Percentiles rank a stretch among this genome's conserved stretches.
Evolutionary conservation across 37 sponge, comb jelly and placozoan species (phyloP).

Genomic region (Haliclona indistincta): DNA sequence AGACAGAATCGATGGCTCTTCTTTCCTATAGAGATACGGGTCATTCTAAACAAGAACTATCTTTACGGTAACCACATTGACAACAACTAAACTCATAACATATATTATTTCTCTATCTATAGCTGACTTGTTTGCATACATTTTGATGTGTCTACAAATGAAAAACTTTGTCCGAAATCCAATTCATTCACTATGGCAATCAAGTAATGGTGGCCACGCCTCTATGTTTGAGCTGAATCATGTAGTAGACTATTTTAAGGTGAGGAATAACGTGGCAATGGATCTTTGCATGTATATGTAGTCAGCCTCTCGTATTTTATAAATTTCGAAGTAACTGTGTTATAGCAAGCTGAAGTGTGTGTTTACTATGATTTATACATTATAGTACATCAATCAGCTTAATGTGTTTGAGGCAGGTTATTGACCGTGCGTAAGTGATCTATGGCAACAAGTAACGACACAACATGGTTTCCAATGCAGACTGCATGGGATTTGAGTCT

Average conservation of each 20-base stretch:
- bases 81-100: neutral
- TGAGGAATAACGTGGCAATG: too few species aligned
- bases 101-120: constrained; percentile 1
- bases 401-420: too few species aligned
- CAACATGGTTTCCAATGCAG: too few species aligned
- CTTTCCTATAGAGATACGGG: constrained; percentile 25
- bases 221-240: neutral
- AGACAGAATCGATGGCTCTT: constrained; percentile 65
- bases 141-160: constrained; percentile 50
- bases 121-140: constrained; percentile 63
- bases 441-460: too few species aligned
- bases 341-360: too few species aligned
- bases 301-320: too few species aligned
- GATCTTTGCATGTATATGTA: too few species aligned
- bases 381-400: too few species aligned
- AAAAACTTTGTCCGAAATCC: constrained; percentile 29
- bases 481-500: too few species aligned
- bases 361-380: too few species aligned
- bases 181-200: neutral
- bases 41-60: constrained; percentile 51
- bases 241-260: constrained; percentile 47
- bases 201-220: neutral
- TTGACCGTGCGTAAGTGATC: too few species aligned
- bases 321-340: too few species aligned
- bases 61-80: constrained; percentile 55